Percentiles rank a stretch among this genome's conserved stretches.
phyloP scores from a whole-genome alignment of 2,888 invertebrate species.

The Mactromeris polynyma region DNA sequence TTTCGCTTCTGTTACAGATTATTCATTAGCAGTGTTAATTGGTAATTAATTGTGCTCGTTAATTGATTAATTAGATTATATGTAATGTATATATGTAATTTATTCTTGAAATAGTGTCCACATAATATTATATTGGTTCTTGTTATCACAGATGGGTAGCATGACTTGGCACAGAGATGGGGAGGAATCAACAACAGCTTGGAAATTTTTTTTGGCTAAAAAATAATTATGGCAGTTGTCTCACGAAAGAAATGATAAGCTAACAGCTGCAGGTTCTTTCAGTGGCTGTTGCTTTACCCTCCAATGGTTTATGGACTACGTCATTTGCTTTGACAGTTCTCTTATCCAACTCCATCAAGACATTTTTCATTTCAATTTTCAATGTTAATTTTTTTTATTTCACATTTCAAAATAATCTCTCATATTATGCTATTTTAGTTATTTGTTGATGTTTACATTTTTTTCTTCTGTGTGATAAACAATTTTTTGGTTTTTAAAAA shows the following conservation, averaged over 20 bases:
- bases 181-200: neutral
- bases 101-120: no score
- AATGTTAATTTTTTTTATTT: neutral
- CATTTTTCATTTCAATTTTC: neutral
- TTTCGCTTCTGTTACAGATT: constrained; percentile 42
- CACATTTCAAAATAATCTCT: neutral
- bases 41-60: neutral
- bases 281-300: neutral
- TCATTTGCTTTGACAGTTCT: neutral
- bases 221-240: neutral
- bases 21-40: constrained; percentile 1
- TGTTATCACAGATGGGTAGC: neutral
- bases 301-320: neutral
- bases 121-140: neutral
- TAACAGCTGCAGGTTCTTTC: neutral
- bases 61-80: neutral
- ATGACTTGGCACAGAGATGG: constrained; percentile 21
- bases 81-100: neutral
- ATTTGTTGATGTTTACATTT: no score
- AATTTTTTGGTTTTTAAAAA: no score
- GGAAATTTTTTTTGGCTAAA: neutral
- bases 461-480: no score
- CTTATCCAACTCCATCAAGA: constrained; percentile 29
- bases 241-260: neutral
- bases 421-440: no score